These are phyloP conservation scores for Schizopygopsis pylzovi DNA, from an alignment of 2,797 vertebrate species.

Conservation along the genomic window DNA sequence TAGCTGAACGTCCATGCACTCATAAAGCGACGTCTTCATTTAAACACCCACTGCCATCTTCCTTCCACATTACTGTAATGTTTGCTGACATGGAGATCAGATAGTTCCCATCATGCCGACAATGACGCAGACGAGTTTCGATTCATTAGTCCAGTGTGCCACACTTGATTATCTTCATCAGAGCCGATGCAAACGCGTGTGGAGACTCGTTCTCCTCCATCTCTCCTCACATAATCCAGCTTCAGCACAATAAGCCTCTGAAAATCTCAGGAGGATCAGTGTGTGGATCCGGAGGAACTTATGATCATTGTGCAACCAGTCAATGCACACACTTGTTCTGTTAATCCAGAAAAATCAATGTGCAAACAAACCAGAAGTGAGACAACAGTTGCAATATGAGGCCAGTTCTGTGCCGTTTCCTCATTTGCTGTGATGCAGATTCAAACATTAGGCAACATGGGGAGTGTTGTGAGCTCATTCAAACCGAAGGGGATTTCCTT, in stretches of 20 bases:
- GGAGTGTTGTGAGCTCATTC: neutral
- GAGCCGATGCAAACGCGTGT: neutral
- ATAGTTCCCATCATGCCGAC: constrained; percentile 25
- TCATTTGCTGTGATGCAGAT: neutral
- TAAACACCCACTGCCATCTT: constrained; percentile 23
- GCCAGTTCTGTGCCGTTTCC: constrained; percentile 1
- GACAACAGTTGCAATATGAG: constrained; percentile 26
- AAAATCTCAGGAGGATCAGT: neutral
- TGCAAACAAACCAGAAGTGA: constrained; percentile 36
- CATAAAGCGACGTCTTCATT: neutral
- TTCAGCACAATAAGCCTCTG: neutral
- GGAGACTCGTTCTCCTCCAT: neutral
- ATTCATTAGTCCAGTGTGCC: neutral
- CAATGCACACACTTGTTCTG: neutral
- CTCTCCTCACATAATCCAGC: neutral
- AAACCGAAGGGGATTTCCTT: neutral
- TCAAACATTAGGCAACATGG: constrained; percentile 3
- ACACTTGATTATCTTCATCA: neutral
- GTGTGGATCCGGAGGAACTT: neutral
- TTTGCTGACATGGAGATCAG: constrained; percentile 39
- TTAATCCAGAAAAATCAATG: constrained; percentile 1
- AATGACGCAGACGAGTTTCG: neutral
- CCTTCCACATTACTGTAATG: constrained; percentile 26
- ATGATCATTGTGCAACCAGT: neutral
- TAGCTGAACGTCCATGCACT: neutral